A percentile compares a stretch with the other conserved stretches of the same genome.
These are phyloP conservation scores for Malurus elegans DNA, from an alignment of 2,113 vertebrate species.

Conservation along the genomic window DNA sequence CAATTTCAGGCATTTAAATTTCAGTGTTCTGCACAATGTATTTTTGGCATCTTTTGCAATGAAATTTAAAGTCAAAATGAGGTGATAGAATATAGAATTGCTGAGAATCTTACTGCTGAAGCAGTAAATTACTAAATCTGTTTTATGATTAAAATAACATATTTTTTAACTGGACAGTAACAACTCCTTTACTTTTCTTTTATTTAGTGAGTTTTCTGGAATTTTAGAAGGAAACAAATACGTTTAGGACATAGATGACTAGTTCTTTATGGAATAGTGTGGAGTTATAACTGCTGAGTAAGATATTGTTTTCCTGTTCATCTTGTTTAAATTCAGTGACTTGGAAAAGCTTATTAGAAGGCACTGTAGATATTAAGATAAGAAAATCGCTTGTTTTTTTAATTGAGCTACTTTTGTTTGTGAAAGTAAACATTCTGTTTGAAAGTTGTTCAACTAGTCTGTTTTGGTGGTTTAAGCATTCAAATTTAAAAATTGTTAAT, in stretches of 20 bases:
- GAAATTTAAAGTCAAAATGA: not conserved
- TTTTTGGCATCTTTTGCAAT: not conserved
- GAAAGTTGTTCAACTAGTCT: not conserved
- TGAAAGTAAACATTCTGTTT: not conserved
- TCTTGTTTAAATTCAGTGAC: not conserved
- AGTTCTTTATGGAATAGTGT: not conserved
- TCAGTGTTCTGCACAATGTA: not conserved
- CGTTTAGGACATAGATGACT: not conserved
- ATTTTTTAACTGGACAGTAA: not conserved
- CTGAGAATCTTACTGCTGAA: not conserved
- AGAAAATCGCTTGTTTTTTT: not conserved
- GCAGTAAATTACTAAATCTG: not conserved
- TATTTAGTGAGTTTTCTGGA: not conserved
- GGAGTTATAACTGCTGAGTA: not conserved
- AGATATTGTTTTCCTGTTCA: not conserved
- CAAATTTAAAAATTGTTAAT: not conserved
- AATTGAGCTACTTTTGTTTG: not conserved
- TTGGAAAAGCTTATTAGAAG: not conserved
- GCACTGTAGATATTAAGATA: not conserved
- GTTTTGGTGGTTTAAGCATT: not conserved
- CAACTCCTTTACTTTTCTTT: not conserved
- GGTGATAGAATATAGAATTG: not conserved
- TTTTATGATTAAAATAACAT: not conserved
- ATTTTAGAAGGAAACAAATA: not conserved
- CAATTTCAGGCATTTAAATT: not conserved